Evolutionary conservation across 2,797 vertebrate genomes (phyloP), one percentile per base, ranked within the genome.

Genomic region (Bradypodion ventrale): DNA sequence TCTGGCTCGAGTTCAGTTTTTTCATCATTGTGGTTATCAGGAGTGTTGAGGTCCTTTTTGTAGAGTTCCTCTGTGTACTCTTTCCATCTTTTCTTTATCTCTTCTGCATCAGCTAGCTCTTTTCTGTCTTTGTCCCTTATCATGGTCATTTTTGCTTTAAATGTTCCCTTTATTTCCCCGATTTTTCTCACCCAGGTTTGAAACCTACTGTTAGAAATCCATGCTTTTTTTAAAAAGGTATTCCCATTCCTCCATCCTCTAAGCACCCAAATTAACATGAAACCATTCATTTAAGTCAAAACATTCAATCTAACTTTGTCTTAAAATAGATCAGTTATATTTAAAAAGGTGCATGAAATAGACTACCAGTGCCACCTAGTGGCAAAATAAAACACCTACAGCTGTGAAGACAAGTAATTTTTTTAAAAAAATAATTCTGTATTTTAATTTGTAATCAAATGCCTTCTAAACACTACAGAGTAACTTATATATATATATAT

Each of bases 351-450:
- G 2, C 19, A 73, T 65, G 29, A 69, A 63, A 70, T 35, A 63
- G 77, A 65, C 44, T 66, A 7, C 37, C 27, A 25, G n/a, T 82
- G 87, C 66, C 82, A 77, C 42, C 86, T 83, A 66, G 85, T 85
- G 88, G 78, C 82, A 46, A 75, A 76, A 65, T 83, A 35, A 35
- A 59, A 66, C 44, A 52, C 72, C 83, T 83, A 32, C 15, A 75
- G 19, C 4, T 77, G 37, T 35, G 25, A 21, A 32, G 44, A 70
- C 3, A 59, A 59, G 56, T 62, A 32, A 40, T 29, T 85, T 46
- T 66, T n/a, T n/a, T n/a, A 27, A 82, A 72, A 69, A 83, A 10
- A 32, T 44, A 63, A 56, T 1, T 56, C 52, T 56, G 16, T n/a
- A n/a, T n/a, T n/a, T n/a, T n/a, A n/a, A n/a, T n/a, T n/a, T n/a